Base-by-base conservation (phyloP, 2,888 invertebrate genomes). In the Lamellibrachia columna region DNA sequence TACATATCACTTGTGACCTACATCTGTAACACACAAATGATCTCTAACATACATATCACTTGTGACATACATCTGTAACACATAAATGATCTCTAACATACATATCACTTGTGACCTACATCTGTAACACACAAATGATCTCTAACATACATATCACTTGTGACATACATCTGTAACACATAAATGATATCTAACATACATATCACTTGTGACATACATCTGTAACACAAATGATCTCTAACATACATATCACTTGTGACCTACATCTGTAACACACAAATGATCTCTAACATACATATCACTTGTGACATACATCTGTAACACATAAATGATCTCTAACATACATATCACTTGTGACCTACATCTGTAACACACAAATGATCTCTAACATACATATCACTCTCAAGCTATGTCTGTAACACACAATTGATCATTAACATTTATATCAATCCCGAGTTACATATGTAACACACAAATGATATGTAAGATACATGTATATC, bases 331-430 rank as follows among this genome's bases (percentile, higher is more conserved):
- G 40, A 40, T 40, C 40, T 40, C 40, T 40, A 40, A 40, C 40
- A 40, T 40, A 40, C 40, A 40, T 40, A 40, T 40, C 40, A 40
- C 40, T 40, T 40, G 40, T 40, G 40, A 40, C 40, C 40, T 40
- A 96, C 96, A 94, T 96, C 96, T 96, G 94, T 1, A 94, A 40
- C 40, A 94, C 75, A 92, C 92, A 92, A 90, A 92, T 60, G 93
- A 22, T 53, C n/a, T 40, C 22, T 75, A 22, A 22, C 4, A 75
- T 75, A 22, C n/a, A 75, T 6, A 22, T 15, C n/a, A 75, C 75
- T 60, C 60, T 15, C 40, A 0, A 40, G 40, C 40, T 40, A 40
- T 40, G 40, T 40, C 40, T 40, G 40, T 40, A 40, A 40, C 40
- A 40, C 40, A 40, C 40, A 40, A 40, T 40, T 40, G 40, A 40